These are phyloP conservation scores for Agrilus cyanescens DNA, from an alignment of 2,888 invertebrate species.

Conservation along the genomic window DNA sequence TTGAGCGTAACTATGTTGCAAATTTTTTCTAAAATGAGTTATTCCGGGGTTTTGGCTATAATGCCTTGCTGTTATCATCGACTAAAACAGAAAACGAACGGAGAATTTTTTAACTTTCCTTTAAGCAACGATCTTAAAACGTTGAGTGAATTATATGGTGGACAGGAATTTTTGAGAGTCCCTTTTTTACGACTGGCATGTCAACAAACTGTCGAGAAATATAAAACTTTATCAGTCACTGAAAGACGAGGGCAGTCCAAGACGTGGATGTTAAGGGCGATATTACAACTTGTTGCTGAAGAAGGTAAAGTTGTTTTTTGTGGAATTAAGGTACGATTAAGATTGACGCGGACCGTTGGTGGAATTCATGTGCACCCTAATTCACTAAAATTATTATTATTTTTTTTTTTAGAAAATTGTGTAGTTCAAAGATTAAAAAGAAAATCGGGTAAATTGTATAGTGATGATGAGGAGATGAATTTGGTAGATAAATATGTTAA, in stretches of 20 bases:
- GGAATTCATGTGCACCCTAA: not conserved
- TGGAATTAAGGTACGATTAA: not conserved
- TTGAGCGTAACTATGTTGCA: constrained; percentile 55
- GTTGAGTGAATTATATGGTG: constrained; percentile 30
- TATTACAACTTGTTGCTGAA: constrained; percentile 47
- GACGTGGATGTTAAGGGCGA: constrained; percentile 47
- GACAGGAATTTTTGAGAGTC: constrained; percentile 39
- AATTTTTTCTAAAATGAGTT: constrained; percentile 47
- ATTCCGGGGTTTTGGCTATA: constrained; percentile 46
- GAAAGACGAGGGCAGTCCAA: constrained; percentile 42
- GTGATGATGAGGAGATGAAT: constrained; percentile 13
- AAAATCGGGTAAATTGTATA: constrained; percentile 24
- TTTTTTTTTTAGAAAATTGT: constrained; percentile 25
- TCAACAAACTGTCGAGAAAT: constrained; percentile 49
- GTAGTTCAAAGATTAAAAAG: constrained; percentile 27
- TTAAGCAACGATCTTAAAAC: constrained; percentile 41
- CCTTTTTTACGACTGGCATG: constrained; percentile 63
- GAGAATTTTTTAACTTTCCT: constrained; percentile 53
- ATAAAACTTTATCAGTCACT: constrained; percentile 37
- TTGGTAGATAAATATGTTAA: constrained; percentile 23
- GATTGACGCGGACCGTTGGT: not conserved
- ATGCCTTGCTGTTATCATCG: constrained; percentile 78
- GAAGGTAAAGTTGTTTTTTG: constrained; percentile 38
- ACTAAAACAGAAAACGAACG: constrained; percentile 32
- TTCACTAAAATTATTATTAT: not conserved